Base-by-base conservation (phyloP, 2,888 invertebrate species). In the Shargacucullia verbasci region DNA sequence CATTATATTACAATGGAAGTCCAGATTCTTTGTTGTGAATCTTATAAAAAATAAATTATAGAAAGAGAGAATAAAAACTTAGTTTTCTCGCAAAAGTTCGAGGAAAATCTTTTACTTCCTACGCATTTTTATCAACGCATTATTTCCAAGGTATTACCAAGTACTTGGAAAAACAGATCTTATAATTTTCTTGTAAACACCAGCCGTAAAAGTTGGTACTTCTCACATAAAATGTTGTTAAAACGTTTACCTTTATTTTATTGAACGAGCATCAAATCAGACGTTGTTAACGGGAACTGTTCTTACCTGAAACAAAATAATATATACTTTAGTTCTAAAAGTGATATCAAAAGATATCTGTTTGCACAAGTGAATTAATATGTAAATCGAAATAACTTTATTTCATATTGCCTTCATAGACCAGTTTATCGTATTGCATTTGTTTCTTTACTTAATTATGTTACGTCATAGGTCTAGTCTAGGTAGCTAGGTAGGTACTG, bases 271-370 rank as follows among this genome's bases (percentile, higher is more conserved):
- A 56, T 38, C 47, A 46, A 72, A 56, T 39, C n/a, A n/a, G n/a
- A 25, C 4, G 2, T 2, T 31, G n/a, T n/a, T n/a, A n/a, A 14
- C 29, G 43, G 6, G 35, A 12, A 56, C 35, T 35, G 43, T 9
- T 38, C 74, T 74, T 74, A 73, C 73, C 73, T 73, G 75, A 9
- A 73, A 73, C 37, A 29, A 70, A 60, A 73, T 53, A 27, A 49
- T 39, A 41, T 45, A 53, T 41, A 20, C 2, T 3, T 20, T 20
- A 20, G 4, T 20, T 3, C 20, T 20, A 4, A 20, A 31, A 20
- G 15, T 44, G 6, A n/a, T n/a, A n/a, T 14, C 0, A 2, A 11
- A 25, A 27, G 12, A 27, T 15, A 12, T 43, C 15, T 12, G 12
- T 46, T 54, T 20, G 13, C 15, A 6, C 7, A 8, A 15, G 15